Evolutionary conservation across 2,797 vertebrate genomes (phyloP).

Genomic region (Sebastes nivosus): DNA sequence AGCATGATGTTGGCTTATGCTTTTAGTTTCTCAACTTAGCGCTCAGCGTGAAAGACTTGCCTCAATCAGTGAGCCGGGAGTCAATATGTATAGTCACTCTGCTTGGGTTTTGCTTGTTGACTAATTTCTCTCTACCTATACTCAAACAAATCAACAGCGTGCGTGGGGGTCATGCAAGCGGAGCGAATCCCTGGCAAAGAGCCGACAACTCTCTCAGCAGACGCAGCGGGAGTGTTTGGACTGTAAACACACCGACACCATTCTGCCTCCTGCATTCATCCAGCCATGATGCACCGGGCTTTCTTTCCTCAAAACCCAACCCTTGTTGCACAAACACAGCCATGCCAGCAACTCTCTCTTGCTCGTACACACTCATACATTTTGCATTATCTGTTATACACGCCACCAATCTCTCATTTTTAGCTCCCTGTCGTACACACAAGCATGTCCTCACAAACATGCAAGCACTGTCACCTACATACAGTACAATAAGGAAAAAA

Average conservation of each 20-base stretch:
- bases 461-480: neutral
- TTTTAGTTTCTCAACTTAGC: constrained; percentile 6
- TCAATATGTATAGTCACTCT: constrained; percentile 11
- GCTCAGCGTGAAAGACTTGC: constrained; percentile 13
- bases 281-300: neutral
- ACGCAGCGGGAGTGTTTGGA: constrained; percentile 61
- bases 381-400: neutral
- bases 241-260: constrained; percentile 21
- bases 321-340: neutral
- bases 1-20: neutral
- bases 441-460: neutral
- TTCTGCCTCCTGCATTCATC: constrained; percentile 4
- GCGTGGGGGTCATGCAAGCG: constrained; percentile 26
- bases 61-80: constrained; percentile 15
- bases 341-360: neutral
- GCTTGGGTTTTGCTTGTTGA: constrained; percentile 27
- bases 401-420: neutral
- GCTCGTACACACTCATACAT: neutral
- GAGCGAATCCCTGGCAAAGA: constrained; percentile 49
- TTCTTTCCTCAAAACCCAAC: neutral
- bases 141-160: constrained; percentile 48
- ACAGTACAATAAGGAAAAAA: neutral
- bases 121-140: constrained; percentile 42
- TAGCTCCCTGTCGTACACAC: neutral
- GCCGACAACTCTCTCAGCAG: constrained; percentile 35